phyloP scores from a whole-genome alignment of 2,888 invertebrate genomes.

The Notodonta ziczac region DNA sequence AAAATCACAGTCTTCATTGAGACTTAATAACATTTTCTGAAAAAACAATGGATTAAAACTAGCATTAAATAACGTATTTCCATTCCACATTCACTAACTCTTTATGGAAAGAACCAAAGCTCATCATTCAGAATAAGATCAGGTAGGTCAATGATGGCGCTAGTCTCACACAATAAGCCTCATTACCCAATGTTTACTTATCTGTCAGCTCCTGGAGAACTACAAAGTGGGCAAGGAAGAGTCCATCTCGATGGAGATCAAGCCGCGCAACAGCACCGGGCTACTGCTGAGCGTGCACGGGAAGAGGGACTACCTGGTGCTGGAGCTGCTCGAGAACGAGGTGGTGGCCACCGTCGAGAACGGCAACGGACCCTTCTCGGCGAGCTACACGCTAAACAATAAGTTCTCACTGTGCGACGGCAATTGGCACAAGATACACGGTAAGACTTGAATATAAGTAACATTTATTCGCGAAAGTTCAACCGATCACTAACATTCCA shows the following conservation, averaged over 20 bases:
- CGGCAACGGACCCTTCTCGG: slow-evolving; percentile 91
- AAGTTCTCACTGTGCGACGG: slow-evolving; percentile 95
- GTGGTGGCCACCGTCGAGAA: slow-evolving; percentile 93
- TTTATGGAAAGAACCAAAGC: no score
- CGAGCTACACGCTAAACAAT: slow-evolving; percentile 87
- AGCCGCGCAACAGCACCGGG: slow-evolving; percentile 93
- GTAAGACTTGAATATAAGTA: slow-evolving; percentile 58
- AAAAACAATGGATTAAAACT: no score
- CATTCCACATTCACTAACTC: no score
- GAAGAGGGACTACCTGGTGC: slow-evolving; percentile 91
- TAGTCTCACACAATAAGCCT: no score
- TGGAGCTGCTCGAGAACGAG: slow-evolving; percentile 95
- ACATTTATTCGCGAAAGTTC: no score
- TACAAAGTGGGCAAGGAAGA: slow-evolving; percentile 92
- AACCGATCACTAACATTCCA: no score
- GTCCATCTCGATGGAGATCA: slow-evolving; percentile 93
- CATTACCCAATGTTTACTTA: background rate
- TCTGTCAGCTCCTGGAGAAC: slow-evolving; percentile 83
- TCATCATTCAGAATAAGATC: no score
- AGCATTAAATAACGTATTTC: no score
- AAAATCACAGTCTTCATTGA: no score
- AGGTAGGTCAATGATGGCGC: no score
- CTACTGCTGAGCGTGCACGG: slow-evolving; percentile 94
- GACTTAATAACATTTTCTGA: no score
- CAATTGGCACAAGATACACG: slow-evolving; percentile 95